phyloP scores from a whole-genome alignment of 2,888 invertebrate species.

The Lithophane semibrunnea region DNA sequence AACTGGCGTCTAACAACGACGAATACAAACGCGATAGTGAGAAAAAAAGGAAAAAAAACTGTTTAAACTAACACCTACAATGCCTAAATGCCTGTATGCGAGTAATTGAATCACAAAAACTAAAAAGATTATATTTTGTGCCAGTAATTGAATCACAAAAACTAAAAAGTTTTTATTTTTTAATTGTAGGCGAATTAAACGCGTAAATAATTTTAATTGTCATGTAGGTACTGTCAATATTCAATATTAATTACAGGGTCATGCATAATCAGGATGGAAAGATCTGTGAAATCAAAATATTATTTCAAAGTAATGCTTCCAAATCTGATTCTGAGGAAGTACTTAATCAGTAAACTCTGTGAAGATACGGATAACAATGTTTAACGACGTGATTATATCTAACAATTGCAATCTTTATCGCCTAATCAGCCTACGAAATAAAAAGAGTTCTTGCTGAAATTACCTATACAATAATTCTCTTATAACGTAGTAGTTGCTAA shows the following conservation, averaged over 20 bases:
- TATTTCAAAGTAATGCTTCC: slow-evolving; percentile 20
- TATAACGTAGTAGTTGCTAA: background rate
- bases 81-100: background rate
- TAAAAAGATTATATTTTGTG: background rate
- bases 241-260: background rate
- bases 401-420: slow-evolving; percentile 32
- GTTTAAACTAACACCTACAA: slow-evolving; percentile 12
- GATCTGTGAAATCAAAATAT: slow-evolving; percentile 17
- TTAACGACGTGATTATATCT: slow-evolving; percentile 38
- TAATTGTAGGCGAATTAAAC: background rate
- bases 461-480: background rate
- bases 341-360: slow-evolving; percentile 39
- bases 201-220: slow-evolving; percentile 8
- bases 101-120: slow-evolving; percentile 6
- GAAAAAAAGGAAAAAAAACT: background rate
- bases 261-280: slow-evolving; percentile 11
- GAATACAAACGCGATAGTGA: slow-evolving; percentile 31
- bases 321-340: slow-evolving; percentile 38
- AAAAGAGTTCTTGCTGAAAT: slow-evolving; percentile 3
- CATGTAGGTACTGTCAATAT: slow-evolving; percentile 9
- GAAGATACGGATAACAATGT: slow-evolving; percentile 48
- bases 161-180: slow-evolving; percentile 1
- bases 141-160: slow-evolving; percentile 23
- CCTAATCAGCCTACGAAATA: slow-evolving; percentile 31
- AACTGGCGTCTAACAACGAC: slow-evolving; percentile 47